Evolutionary conservation across 2,113 vertebrate genomes (phyloP), one percentile per base, ranked within the genome.

Genomic region (Hippocampus zosterae): DNA sequence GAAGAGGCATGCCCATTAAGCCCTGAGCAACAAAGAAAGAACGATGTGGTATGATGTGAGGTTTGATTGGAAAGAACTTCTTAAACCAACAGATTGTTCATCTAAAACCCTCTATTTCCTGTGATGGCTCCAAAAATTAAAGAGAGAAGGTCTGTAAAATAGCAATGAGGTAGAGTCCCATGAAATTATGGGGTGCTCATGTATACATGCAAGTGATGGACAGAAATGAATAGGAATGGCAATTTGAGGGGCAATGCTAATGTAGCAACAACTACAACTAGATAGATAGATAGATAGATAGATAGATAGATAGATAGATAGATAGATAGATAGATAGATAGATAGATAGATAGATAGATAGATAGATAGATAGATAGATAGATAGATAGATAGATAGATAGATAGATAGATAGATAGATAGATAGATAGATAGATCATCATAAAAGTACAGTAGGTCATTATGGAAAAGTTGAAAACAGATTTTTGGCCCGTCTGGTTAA

Each of bases 61-160:
- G 76, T 72, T 81, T 71, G 80, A 81, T 50, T 65, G 59, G 64
- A 8, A 67, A 48, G 37, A 84, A 75, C 66, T 29, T 46, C 69
- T 76, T 77, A 83, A 79, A 84, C 68, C 23, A 69, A 74, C 57
- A 75, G 19, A 62, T 65, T 79, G 68, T n/a, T 59, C 56, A 75
- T 64, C 41, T 25, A 19, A 69, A 76, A 69, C n/a, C 61, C 60
- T 62, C 42, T 5, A 66, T 70, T 44, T 62, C 50, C 73, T 73
- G 48, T 41, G 37, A 60, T 75, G 75, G 73, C 71, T 74, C n/a
- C 63, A 37, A 23, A 55, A 76, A 42, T 74, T 23, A 70, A 15
- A 53, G 15, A 0, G 41, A 56, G 21, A 42, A 23, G 75, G 61
- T 77, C 68, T 59, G 21, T 73, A 42, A n/a, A n/a, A 29, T 16